These are phyloP conservation scores for Microdon myrmicae DNA, from an alignment of 2,888 invertebrate species.

Conservation along the genomic window DNA sequence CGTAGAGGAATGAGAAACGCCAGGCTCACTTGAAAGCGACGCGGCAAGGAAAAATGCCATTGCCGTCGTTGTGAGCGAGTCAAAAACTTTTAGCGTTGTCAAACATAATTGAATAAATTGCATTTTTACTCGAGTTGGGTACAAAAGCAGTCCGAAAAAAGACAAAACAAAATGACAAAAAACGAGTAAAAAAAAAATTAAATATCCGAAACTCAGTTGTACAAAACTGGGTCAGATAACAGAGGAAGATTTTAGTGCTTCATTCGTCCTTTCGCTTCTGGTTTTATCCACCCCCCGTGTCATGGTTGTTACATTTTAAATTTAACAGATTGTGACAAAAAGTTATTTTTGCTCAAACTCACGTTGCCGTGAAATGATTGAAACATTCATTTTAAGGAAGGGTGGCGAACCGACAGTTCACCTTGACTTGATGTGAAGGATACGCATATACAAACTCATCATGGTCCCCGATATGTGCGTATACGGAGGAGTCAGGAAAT, in stretches of 20 bases:
- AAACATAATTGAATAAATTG: slow-evolving; percentile 52
- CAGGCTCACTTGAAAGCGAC: slow-evolving; percentile 1
- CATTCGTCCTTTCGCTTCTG: no score
- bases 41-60: slow-evolving; percentile 34
- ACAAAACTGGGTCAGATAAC: slow-evolving; percentile 42
- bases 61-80: slow-evolving; percentile 39
- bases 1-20: slow-evolving; percentile 1
- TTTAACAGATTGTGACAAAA: slow-evolving; percentile 28
- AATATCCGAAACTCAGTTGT: slow-evolving; percentile 30
- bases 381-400: slow-evolving; percentile 6
- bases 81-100: slow-evolving; percentile 42
- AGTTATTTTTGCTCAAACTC: slow-evolving; percentile 10
- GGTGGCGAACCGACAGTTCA: slow-evolving; percentile 10
- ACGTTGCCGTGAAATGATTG: slow-evolving; percentile 8
- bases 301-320: slow-evolving; percentile 26
- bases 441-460: not conserved
- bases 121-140: no score
- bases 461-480: no score
- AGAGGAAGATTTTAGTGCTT: slow-evolving; percentile 7
- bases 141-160: no score
- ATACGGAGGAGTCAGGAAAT: not conserved
- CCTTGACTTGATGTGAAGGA: slow-evolving; percentile 15
- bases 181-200: slow-evolving; percentile 18
- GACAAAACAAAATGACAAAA: not conserved
- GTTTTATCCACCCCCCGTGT: slow-evolving; percentile 1